These are phyloP conservation scores for Delia radicum DNA, from an alignment of 1,140 invertebrate species.

Conservation along the genomic window DNA sequence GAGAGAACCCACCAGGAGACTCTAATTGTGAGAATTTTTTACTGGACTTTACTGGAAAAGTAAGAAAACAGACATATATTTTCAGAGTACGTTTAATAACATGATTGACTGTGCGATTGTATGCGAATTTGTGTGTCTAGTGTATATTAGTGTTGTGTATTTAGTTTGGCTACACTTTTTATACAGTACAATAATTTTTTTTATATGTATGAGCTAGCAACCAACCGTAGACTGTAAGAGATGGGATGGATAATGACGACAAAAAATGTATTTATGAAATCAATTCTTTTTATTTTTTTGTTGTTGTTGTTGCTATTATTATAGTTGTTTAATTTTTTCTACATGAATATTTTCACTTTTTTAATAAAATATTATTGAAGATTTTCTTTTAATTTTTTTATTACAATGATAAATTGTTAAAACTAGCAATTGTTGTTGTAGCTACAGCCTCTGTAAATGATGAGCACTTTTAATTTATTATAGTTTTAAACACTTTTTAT, in stretches of 20 bases:
- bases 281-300: background rate
- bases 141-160: background rate
- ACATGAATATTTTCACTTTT: background rate
- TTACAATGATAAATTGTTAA: background rate
- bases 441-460: too few species aligned
- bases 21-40: too few species aligned
- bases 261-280: background rate
- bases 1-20: too few species aligned
- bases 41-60: too few species aligned
- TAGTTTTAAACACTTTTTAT: too few species aligned
- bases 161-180: conserved; percentile 2
- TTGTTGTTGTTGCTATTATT: background rate
- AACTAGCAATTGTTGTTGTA: background rate
- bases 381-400: background rate
- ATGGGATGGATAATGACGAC: background rate
- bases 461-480: too few species aligned
- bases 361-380: background rate
- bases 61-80: too few species aligned
- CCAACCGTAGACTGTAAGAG: background rate
- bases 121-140: background rate
- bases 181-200: background rate
- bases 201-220: background rate
- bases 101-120: background rate
- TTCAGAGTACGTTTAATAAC: too few species aligned
- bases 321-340: background rate